Evolutionary conservation across 2,888 invertebrate species (phyloP), one percentile per base, ranked within the genome.

Genomic region (Teleogryllus oceanicus): DNA sequence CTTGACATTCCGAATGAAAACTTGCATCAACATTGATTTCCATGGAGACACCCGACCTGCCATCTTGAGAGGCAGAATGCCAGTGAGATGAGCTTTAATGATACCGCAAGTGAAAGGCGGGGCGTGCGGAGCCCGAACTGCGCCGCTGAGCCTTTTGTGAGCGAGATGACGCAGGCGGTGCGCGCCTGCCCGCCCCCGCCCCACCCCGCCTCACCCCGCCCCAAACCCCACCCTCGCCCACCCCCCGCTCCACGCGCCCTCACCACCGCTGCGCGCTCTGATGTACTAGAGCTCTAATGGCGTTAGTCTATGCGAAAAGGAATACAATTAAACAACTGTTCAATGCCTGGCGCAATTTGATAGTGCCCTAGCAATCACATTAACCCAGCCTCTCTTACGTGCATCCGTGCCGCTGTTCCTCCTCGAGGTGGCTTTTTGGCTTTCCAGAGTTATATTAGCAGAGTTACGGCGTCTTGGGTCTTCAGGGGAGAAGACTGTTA

Each of bases 1-100:
- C 62, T 62, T 62, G 62, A 62, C 62, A 62, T 62, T 62, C 62
- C 62, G n/a, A 62, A 62, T 62, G 62, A 62, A 62, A 62, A 62
- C 62, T 62, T 18, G 62, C 62, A n/a, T 62, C 62, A 62, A 62
- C 62, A 62, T 62, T 62, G 62, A 62, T 62, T 62, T 62, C 62
- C 62, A 62, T 62, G n/a, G 62, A 62, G 62, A 62, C 62, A 62
- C 62, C 62, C n/a, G 62, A 62, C 62, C 62, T 62, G 62, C 62
- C 62, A 62, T 62, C 62, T 62, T 62, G 62, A 62, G n/a, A 62
- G 62, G 62, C 62, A 62, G 62, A 62, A 62, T 62, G 62, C 62
- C 37, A 62, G 62, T 18, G 62, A 62, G 62, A 62, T 62, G 62
- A 62, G 62, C 62, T 62, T 62, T 62, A 62, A 62, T 62, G 62